Evolutionary conservation across 1,140 invertebrate species (phyloP).

Genomic region (Drosophila albomicans): DNA sequence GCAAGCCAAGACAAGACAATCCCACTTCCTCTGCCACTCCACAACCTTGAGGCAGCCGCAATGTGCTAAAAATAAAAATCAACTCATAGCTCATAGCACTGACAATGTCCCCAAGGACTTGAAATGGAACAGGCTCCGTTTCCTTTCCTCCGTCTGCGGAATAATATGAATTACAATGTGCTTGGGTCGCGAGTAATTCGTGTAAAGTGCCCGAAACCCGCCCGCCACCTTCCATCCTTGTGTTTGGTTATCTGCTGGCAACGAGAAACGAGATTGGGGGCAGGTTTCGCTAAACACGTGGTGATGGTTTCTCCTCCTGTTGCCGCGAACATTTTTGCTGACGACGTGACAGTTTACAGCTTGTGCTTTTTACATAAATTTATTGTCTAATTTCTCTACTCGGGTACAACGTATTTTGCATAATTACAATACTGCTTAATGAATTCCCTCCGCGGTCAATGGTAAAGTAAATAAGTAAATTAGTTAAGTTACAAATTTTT

Average conservation of each 20-base stretch:
- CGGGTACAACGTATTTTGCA: slow-evolving; percentile 33
- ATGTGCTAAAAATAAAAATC: slow-evolving; percentile 52
- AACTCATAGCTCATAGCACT: slow-evolving; percentile 12
- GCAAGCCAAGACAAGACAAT: background rate
- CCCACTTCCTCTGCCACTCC: background rate
- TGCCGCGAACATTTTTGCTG: slow-evolving; percentile 30
- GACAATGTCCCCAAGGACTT: slow-evolving; percentile 49
- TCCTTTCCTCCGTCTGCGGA: slow-evolving; percentile 7
- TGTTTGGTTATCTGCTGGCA: background rate
- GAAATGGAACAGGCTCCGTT: slow-evolving; percentile 38
- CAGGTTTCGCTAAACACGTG: background rate
- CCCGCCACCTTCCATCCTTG: background rate
- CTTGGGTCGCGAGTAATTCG: slow-evolving; percentile 68
- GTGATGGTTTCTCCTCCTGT: slow-evolving; percentile 6
- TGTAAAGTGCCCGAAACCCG: slow-evolving; percentile 57
- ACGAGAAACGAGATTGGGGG: background rate
- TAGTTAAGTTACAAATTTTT: background rate
- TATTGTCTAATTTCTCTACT: slow-evolving; percentile 63
- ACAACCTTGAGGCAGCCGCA: slow-evolving; percentile 34
- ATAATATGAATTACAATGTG: slow-evolving; percentile 81
- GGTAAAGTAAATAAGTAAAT: background rate
- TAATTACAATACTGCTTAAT: slow-evolving; percentile 49
- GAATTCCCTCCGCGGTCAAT: background rate
- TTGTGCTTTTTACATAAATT: slow-evolving; percentile 71
- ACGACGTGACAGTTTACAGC: slow-evolving; percentile 64